Base-by-base conservation (phyloP, 1,140 invertebrate genomes). In the Drosophila setifemur region DNA sequence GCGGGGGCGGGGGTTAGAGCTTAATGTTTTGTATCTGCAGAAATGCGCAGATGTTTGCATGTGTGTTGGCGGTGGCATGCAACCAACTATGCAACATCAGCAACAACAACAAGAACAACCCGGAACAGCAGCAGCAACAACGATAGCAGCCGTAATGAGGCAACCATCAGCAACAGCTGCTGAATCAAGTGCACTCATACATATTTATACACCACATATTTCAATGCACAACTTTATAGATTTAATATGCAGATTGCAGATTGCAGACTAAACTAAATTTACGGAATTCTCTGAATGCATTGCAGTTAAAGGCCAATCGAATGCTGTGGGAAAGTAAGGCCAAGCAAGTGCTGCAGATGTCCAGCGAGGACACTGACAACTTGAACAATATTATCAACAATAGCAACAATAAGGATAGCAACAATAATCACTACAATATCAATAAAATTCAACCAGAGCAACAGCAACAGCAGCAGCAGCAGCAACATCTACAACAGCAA, bases 241-340 rank as follows among this genome's bases (percentile, higher is more conserved):
- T 11, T 23, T 12, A 35, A 28, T 8, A 28, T 40, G 37, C 37
- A 11, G 6, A 44, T 26, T 16, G 23, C 8, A 14, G 6, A 14
- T 18, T 5, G 11, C 9, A 16, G 7, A 9, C 25, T 37, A 1
- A 28, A 11, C n/a, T n/a, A 25, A 5, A 26, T 26, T 44, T 47
- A 19, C 53, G 23, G 8, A 35, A 33, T 14, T 14, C 23, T 60
- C 12, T 60, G 9, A 8, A 4, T 44, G 4, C 37, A 26, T 67
- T 91, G 16, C 77, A 92, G 87, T 90, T 93, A 61, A 91, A 92
- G 85, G 90, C 91, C 55, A 92, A 93, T 74, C 91, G 92, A 70
- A 91, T 91, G 63, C 82, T 91, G 39, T 93, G 92, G 92, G 91
- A 92, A 61, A 91, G 90, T 76, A 92, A 92, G 78, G 92, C 92